These are phyloP conservation scores for Nesidiocoris tenuis DNA, from an alignment of 2,888 invertebrate species.

Conservation along the genomic window DNA sequence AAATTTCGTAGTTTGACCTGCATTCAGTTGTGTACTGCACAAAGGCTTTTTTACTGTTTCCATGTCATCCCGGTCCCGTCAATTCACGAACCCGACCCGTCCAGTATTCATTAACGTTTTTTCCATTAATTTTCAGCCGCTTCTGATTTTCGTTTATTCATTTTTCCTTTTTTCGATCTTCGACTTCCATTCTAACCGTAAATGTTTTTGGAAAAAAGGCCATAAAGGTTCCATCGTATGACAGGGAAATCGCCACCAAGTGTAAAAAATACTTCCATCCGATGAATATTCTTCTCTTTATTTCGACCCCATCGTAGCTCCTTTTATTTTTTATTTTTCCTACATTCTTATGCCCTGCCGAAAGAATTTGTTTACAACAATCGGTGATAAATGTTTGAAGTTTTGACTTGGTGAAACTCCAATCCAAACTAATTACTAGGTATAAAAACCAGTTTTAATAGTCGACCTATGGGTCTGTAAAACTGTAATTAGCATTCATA, in stretches of 20 bases:
- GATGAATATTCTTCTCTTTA: neutral
- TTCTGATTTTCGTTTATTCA: neutral
- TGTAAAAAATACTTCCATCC: neutral
- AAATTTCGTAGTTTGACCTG: neutral
- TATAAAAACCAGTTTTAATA: no score
- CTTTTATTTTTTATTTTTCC: neutral
- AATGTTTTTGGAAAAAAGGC: neutral
- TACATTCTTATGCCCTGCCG: neutral
- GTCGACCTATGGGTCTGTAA: no score
- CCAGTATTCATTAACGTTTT: neutral
- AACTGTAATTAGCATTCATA: no score
- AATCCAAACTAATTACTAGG: no score
- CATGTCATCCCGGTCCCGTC: neutral
- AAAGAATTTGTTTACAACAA: no score
- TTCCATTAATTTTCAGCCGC: neutral
- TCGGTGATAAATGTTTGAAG: neutral
- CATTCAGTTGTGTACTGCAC: constrained; percentile 19
- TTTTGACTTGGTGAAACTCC: no score
- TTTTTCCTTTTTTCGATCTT: neutral
- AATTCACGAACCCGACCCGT: neutral
- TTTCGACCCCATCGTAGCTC: constrained; percentile 1
- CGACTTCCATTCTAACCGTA: neutral
- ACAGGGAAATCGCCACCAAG: constrained; percentile 28
- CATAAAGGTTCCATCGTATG: constrained; percentile 26
- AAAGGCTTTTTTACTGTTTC: neutral